These are phyloP conservation scores for Sogatella furcifera DNA, from an alignment of 1,140 invertebrate genomes.

Conservation along the genomic window DNA sequence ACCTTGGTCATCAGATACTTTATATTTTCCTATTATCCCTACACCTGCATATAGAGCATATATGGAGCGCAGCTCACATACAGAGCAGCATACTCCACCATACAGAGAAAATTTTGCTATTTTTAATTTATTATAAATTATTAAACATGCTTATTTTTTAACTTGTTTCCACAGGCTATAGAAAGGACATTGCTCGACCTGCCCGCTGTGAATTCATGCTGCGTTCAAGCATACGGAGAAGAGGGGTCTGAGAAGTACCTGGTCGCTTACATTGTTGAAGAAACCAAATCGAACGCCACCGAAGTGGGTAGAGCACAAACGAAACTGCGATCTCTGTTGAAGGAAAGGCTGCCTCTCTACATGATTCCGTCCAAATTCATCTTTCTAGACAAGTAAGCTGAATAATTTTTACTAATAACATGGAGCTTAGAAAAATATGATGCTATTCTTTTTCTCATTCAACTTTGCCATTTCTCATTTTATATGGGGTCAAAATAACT, in stretches of 20 bases:
- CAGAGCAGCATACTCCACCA: too few relatives aligned
- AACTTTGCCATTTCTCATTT: too few relatives aligned
- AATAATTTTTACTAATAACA: too few relatives aligned
- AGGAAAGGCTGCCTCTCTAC: conserved; percentile 39
- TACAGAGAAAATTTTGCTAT: too few relatives aligned
- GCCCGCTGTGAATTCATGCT: conserved; percentile 32
- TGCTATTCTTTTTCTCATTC: too few relatives aligned
- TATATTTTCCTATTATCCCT: too few relatives aligned
- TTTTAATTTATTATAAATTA: background rate
- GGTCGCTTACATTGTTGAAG: conserved; percentile 38
- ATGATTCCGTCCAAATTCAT: conserved; percentile 43
- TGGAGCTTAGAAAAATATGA: too few relatives aligned
- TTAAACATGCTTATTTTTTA: background rate
- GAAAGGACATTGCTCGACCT: conserved; percentile 37
- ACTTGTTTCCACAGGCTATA: conserved; percentile 32
- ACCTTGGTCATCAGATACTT: too few relatives aligned
- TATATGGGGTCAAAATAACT: too few relatives aligned
- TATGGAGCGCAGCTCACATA: too few relatives aligned
- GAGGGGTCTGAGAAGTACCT: conserved; percentile 41
- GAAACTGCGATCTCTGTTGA: conserved; percentile 23
- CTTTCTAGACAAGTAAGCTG: conserved; percentile 30
- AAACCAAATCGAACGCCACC: background rate
- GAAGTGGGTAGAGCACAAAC: background rate
- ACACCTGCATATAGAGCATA: too few relatives aligned
- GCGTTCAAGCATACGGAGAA: conserved; percentile 36